A percentile compares a stretch with the other conserved stretches of the same genome.
These are phyloP conservation scores for Xenopus tropicalis DNA, from an alignment of 2,113 vertebrate genomes.

Conservation along the genomic window UCB_Xtro_10.0 CM004445.2:59508001-59508500, in stretches of 20 bases:
- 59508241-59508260: conserved; percentile 50
- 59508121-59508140: conserved; percentile 66
- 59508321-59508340: conserved; percentile 66
- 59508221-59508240: conserved; percentile 70
- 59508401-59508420: conserved; percentile 70
- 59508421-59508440: conserved; percentile 78
- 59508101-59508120: conserved; percentile 73
- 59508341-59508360: conserved; percentile 74
- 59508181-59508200: conserved; percentile 69
- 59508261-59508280: conserved; percentile 52
- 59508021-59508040: too few relatives aligned
- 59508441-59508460: conserved; percentile 65
- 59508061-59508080: conserved; percentile 65
- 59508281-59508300: conserved; percentile 67
- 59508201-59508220: conserved; percentile 72
- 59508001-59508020: too few relatives aligned
- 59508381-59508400: conserved; percentile 52
- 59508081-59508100: conserved; percentile 57
- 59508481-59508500: too few relatives aligned
- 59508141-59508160: conserved; percentile 64
- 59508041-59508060: conserved; percentile 51
- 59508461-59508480: conserved; percentile 23
- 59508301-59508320: conserved; percentile 65
- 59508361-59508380: conserved; percentile 68
- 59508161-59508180: conserved; percentile 77